phyloP scores from a whole-genome alignment of 1,140 invertebrate genomes.

The Cotesia typhae region DNA sequence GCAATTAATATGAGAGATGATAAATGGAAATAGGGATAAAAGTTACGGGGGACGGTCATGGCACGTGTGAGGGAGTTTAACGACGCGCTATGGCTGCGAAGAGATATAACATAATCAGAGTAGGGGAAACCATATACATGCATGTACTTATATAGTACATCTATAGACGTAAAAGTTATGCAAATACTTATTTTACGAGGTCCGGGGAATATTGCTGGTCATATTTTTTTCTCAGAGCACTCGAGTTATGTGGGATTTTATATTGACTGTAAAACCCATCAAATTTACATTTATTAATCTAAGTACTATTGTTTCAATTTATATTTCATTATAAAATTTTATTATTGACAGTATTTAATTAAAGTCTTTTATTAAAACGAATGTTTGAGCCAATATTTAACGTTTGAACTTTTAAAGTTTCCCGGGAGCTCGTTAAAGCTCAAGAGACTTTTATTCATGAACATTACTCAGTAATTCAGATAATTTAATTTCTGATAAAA shows the following conservation, averaged over 20 bases:
- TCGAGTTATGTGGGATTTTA: constrained; percentile 38
- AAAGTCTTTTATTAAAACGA: too few species aligned
- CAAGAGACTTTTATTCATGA: too few species aligned
- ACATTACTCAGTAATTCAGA: too few species aligned
- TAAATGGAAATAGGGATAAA: constrained; percentile 6
- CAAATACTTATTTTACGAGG: constrained; percentile 38
- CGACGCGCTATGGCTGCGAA: neutral
- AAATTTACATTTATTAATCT: too few species aligned
- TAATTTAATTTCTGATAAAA: too few species aligned
- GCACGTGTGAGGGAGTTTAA: constrained; percentile 32
- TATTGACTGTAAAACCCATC: constrained; percentile 37
- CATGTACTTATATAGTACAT: neutral
- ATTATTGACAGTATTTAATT: too few species aligned
- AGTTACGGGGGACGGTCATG: neutral
- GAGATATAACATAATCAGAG: constrained; percentile 7
- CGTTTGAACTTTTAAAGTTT: too few species aligned
- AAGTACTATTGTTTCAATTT: neutral
- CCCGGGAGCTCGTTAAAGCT: too few species aligned
- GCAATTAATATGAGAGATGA: constrained; percentile 23
- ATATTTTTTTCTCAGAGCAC: constrained; percentile 39
- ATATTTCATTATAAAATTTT: neutral
- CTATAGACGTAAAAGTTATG: constrained; percentile 37
- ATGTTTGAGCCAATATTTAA: too few species aligned
- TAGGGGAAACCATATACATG: neutral
- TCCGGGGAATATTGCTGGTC: constrained; percentile 29